Conservation (phyloP, 2,113 vertebrate species). For the Macaca nemestrina region DNA sequence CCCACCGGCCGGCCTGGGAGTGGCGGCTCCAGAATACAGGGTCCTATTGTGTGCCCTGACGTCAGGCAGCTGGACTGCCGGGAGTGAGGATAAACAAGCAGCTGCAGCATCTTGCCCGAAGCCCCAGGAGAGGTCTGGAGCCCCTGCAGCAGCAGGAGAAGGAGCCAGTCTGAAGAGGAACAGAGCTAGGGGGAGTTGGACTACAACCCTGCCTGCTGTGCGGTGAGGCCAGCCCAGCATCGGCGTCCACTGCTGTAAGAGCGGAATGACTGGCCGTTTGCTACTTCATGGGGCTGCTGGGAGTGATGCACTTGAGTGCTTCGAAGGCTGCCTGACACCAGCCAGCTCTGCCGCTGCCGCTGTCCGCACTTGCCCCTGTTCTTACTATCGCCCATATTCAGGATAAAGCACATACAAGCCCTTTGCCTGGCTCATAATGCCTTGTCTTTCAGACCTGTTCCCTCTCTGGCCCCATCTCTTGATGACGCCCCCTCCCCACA, state of each 20-base stretch:
- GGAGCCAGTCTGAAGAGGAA: not conserved
- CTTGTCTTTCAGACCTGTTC: not conserved
- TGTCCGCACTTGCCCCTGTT: not conserved
- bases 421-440: not conserved
- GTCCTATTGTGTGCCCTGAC: conserved; percentile 52
- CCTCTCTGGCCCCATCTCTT: not conserved
- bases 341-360: not conserved
- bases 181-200: not conserved
- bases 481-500: not conserved
- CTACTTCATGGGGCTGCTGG: not conserved
- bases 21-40: conserved; percentile 35
- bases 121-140: not conserved
- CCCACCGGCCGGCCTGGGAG: not conserved
- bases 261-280: not conserved
- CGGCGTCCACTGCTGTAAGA: not conserved
- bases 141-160: not conserved
- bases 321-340: not conserved
- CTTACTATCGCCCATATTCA: not conserved
- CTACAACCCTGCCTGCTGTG: not conserved
- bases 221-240: not conserved
- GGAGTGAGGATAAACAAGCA: conserved; percentile 29
- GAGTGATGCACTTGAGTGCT: not conserved
- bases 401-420: not conserved
- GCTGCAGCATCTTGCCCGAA: not conserved
- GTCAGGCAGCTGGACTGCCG: conserved; percentile 15